Conservation (phyloP, 2,113 vertebrate genomes). For the Ophiodon elongatus region DNA sequence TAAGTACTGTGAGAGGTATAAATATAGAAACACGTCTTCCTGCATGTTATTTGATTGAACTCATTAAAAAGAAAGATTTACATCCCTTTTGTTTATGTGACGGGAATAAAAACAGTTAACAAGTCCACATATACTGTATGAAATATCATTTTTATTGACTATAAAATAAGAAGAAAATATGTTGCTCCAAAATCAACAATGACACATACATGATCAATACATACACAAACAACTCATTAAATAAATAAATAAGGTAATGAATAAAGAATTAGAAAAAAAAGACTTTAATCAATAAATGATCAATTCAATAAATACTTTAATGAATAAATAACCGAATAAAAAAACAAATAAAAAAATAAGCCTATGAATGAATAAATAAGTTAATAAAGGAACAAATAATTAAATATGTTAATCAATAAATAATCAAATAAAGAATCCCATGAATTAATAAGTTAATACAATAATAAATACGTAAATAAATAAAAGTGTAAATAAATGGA, state of each 20-base stretch:
- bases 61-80: background rate
- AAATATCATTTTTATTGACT: constrained; percentile 11
- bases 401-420: background rate
- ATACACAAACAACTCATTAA: background rate
- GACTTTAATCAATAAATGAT: background rate
- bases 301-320: background rate
- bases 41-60: background rate
- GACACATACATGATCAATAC: background rate
- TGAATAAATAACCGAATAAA: background rate
- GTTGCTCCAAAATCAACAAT: background rate
- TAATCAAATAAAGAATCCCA: background rate
- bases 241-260: background rate
- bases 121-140: background rate
- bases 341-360: background rate
- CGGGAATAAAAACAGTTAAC: constrained; percentile 22
- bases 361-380: background rate
- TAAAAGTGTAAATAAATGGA: background rate
- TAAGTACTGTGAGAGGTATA: background rate
- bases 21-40: background rate
- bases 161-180: background rate
- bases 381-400: background rate
- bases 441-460: background rate
- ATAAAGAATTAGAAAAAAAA: too few species aligned
- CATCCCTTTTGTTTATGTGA: background rate
- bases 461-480: background rate